Base-by-base conservation (phyloP, 2,797 vertebrate species). In the Gila robusta region DNA sequence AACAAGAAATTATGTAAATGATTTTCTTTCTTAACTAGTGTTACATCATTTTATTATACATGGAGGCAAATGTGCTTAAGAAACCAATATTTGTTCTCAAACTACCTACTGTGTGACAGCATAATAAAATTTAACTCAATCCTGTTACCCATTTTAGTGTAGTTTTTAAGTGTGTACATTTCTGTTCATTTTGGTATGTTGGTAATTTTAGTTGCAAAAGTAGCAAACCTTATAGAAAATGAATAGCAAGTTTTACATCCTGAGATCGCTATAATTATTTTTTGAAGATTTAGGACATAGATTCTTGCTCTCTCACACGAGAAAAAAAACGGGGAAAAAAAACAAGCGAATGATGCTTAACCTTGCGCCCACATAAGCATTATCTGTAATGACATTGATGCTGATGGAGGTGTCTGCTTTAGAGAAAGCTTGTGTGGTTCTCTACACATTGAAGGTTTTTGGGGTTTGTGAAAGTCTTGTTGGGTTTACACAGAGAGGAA, bases 331-430 rank as follows among this genome's bases (percentile, higher is more conserved):
- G 2, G 28, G 28, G 28, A 32, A 37, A 66, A 66, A 79, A 73
- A 32, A 9, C 2, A 49, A 6, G 1, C 3, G 37, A 52, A 28
- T 41, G 17, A 39, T 19, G 21, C 6, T 71, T 54, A 49, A 69
- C 5, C 23, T 19, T 76, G 19, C 4, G 2, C 26, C 56, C 16
- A 32, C 28, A 10, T 21, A 21, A 16, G 54, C 47, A 52, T 71
- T 41, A 35, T 10, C 19, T 35, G 19, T 44, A 44, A 17, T 80
- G 47, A 82, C 35, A 44, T 1, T 56, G 23, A 47, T 69, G 83
- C 28, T 35, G 26, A 67, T 23, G 11, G 3, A 17, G 26, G 5
- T 21, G 39, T 86, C 76, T 86, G 71, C 52, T 80, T 74, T 78
- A 35, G 9, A 56, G 26, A 39, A 54, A 4, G 39, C 39, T 80